Evolutionary conservation across 1,140 invertebrate species (phyloP).

Genomic region (Cherax destructor): DNA sequence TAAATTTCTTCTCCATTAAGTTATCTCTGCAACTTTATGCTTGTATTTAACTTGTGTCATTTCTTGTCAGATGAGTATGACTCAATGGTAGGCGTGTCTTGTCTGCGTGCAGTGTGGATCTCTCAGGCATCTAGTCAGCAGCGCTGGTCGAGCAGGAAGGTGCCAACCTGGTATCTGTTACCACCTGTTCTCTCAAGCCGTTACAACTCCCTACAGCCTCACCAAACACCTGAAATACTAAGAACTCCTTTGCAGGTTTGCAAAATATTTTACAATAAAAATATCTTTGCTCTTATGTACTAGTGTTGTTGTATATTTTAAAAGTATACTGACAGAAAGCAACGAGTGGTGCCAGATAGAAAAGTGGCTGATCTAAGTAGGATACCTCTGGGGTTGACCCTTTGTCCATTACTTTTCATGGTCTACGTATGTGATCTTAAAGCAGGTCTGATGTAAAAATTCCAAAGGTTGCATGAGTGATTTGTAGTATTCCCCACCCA

Average conservation of each 20-base stretch:
- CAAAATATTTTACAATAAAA: neutral
- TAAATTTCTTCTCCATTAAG: too few relatives aligned
- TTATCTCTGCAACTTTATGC: too few relatives aligned
- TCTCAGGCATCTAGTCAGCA: slow-evolving; percentile 87
- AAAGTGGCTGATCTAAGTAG: too few relatives aligned
- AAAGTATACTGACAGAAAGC: neutral
- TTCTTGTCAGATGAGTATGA: slow-evolving; percentile 81
- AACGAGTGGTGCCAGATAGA: too few relatives aligned
- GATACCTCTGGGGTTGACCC: too few relatives aligned
- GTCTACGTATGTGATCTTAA: too few relatives aligned
- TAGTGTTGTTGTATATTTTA: neutral
- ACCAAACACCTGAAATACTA: slow-evolving; percentile 88
- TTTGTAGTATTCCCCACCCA: too few relatives aligned
- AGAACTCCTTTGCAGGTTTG: slow-evolving; percentile 84
- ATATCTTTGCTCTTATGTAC: neutral
- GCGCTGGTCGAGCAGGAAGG: slow-evolving; percentile 88
- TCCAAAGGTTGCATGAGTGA: too few relatives aligned
- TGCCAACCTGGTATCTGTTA: slow-evolving; percentile 88
- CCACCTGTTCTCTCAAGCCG: slow-evolving; percentile 85
- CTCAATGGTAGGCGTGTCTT: slow-evolving; percentile 82
- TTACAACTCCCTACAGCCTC: slow-evolving; percentile 81
- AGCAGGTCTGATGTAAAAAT: too few relatives aligned
- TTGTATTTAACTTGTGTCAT: too few relatives aligned
- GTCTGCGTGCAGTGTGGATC: slow-evolving; percentile 83
- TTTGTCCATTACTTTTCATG: too few relatives aligned